phyloP scores from a whole-genome alignment of 2,888 invertebrate genomes.

The Arenicola marina region DNA sequence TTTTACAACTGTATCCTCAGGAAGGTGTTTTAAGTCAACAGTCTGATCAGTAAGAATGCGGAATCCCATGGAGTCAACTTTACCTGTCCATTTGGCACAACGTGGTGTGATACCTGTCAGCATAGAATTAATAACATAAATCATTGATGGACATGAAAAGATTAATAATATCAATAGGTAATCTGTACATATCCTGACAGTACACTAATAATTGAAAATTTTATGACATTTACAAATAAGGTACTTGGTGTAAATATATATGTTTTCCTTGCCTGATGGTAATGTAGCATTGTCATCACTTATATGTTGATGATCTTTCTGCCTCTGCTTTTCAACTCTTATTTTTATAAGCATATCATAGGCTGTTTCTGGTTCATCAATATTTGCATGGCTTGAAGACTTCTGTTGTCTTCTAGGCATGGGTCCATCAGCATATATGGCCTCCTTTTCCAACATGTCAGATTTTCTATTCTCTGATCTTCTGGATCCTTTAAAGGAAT shows the following conservation, averaged over 20 bases:
- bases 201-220: too few species aligned
- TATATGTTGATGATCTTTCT: not conserved
- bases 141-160: not conserved
- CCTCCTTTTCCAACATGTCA: too few species aligned
- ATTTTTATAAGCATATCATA: slow-evolving; percentile 40
- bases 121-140: not conserved
- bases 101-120: too few species aligned
- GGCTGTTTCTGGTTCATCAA: slow-evolving; percentile 34
- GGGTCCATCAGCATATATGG: too few species aligned
- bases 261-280: too few species aligned
- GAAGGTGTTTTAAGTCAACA: slow-evolving; percentile 42
- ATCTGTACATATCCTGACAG: not conserved
- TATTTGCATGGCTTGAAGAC: too few species aligned
- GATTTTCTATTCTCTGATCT: too few species aligned
- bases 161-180: not conserved
- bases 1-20: slow-evolving; percentile 43
- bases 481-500: too few species aligned
- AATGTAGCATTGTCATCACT: too few species aligned
- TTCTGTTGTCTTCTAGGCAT: too few species aligned
- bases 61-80: slow-evolving; percentile 45
- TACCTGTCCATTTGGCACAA: slow-evolving; percentile 20
- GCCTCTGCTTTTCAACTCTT: slow-evolving; percentile 28
- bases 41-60: slow-evolving; percentile 48
- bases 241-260: too few species aligned
- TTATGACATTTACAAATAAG: too few species aligned